Conservation (phyloP, 92 coral and sea anemone genomes). For the Siderastrea siderea region DNA sequence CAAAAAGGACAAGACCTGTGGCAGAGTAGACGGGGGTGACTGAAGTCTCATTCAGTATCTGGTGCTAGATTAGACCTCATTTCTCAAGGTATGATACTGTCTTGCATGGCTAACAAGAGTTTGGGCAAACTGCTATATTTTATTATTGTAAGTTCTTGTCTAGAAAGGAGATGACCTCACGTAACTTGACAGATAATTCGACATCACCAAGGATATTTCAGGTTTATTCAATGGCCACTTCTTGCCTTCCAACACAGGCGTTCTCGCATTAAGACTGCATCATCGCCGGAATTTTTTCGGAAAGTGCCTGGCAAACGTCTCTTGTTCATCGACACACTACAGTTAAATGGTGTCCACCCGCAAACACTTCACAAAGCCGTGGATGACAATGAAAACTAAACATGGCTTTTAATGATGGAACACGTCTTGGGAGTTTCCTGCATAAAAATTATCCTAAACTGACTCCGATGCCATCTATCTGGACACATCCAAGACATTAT, state of each 20-base stretch:
- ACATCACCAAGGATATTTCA: background rate
- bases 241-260: background rate
- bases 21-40: too few relatives aligned
- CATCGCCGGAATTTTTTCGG: background rate
- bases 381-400: background rate
- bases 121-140: background rate
- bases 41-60: too few relatives aligned
- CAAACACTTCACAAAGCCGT: background rate
- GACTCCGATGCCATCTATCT: background rate
- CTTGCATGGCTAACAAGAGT: background rate
- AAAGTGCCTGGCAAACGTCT: background rate
- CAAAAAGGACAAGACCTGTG: too few relatives aligned
- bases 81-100: too few relatives aligned
- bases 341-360: background rate
- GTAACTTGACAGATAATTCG: constrained; percentile 14
- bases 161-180: constrained; percentile 28
- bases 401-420: background rate
- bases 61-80: too few relatives aligned
- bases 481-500: constrained; percentile 5
- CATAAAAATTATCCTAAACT: background rate
- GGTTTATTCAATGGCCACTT: background rate
- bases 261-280: background rate
- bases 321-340: background rate
- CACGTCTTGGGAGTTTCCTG: background rate
- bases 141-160: background rate